Conservation (phyloP, 2,113 vertebrate species). For the Alethe diademata region DNA sequence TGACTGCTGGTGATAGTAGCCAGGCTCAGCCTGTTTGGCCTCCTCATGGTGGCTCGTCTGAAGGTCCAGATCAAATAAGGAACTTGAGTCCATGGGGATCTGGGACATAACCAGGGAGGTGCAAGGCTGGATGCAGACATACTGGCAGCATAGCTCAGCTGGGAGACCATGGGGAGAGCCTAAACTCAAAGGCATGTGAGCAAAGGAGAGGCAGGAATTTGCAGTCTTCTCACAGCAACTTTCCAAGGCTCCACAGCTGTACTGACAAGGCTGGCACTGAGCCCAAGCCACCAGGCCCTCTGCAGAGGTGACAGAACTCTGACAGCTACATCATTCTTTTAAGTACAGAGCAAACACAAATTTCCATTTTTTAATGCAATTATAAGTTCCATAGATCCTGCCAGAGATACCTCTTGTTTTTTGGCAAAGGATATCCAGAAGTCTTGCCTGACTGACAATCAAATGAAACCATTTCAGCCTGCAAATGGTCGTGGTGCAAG, state of each 20-base stretch:
- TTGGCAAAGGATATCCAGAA: neutral
- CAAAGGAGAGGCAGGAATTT: neutral
- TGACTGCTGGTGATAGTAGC: neutral
- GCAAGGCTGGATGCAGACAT: neutral
- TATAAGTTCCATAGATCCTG: neutral
- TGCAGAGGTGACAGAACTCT: neutral
- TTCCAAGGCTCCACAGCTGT: neutral
- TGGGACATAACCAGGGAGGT: neutral
- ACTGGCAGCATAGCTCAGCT: neutral
- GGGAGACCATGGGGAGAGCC: neutral
- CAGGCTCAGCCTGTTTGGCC: neutral
- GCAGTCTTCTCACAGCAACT: neutral
- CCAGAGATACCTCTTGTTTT: neutral
- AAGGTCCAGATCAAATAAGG: neutral
- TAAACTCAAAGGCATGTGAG: neutral
- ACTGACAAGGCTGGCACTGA: neutral
- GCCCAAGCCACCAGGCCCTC: neutral
- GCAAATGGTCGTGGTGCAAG: conserved; percentile 3
- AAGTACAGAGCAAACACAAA: neutral
- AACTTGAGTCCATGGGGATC: neutral
- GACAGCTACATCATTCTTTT: neutral
- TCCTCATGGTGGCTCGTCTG: neutral
- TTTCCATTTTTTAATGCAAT: neutral
- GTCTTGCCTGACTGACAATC: conserved; percentile 74
- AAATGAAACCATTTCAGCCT: conserved; percentile 72